Base-by-base conservation (phyloP, 2,797 vertebrate species). In the Choloepus didactylus region DNA sequence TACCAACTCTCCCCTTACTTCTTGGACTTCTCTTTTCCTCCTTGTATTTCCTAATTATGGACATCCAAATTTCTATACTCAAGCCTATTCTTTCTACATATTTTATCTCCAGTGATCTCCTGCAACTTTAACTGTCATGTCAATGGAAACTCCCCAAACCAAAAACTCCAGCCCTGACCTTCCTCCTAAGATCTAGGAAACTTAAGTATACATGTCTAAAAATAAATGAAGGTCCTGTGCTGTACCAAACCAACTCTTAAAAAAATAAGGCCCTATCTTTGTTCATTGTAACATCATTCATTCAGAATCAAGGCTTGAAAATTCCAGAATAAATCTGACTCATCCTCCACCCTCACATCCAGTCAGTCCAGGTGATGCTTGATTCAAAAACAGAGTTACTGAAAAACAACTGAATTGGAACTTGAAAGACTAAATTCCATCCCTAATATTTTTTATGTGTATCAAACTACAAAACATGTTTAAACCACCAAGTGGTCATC, bases 321-420 rank as follows among this genome's bases (percentile, higher is more conserved):
- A 21, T 31, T 92, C 46, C 79, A 77, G 64, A 82, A 87, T 35
- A 62, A 75, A 44, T 38, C 4, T 83, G 62, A 86, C 11, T 75
- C 10, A 11, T 87, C 46, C 21, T 85, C 75, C 64, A 66, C 27
- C 25, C 9, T 23, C 11, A 67, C 14, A 82, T 29, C 46, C 75
- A 85, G 8, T 76, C 27, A 88, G 60, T 21, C 25, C 31, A 85
- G 46, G 2, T 56, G 27, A 87, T 59, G 46, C 12, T 79, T 41
- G 31, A 82, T 25, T 44, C 23, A 64, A 92, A 82, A 82, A 31
- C 54, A 10, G 2, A 73, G 38, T 51, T 84, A 87, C 21, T 72
- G 16, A 35, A 72, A 87, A 84, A 93, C 12, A 82, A 81, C 44
- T 80, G 41, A 81, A 51, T 76, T 16, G 15, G n/a, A 87, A 92